Base-by-base conservation (phyloP, 2,797 vertebrate genomes). In the Botia kubotai region DNA sequence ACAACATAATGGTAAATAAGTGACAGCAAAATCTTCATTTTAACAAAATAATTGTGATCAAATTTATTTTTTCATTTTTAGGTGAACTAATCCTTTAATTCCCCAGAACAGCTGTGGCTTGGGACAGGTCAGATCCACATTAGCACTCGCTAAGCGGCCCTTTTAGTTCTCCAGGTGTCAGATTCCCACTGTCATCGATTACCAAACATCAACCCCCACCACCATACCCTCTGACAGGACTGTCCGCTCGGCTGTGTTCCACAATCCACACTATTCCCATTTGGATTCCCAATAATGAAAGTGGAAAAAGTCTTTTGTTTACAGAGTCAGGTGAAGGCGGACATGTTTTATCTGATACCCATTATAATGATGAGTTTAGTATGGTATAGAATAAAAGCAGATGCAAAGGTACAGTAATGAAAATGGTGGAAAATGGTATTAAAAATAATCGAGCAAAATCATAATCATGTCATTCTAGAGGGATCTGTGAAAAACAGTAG, bases 231-330 rank as follows among this genome's bases (percentile, higher is more conserved):
- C 72, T 77, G 75, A 26, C 39, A 60, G 82, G 85, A 85, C 84
- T 33, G 33, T 33, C 23, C 33, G 33, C 33, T 33, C 3, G 33
- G 33, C 33, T 72, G 48, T 77, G 39, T 10, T 10, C 70, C 55
- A 0, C 77, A 86, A 88, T 88, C 86, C 89, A 85, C 77, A 89
- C 85, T 92, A 91, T 89, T 91, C 88, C 90, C 85, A 89, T 88
- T 84, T 67, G 33, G 78, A 29, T 83, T 77, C 75, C 76, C 66
- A 17, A 77, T 63, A 58, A 43, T 75, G 23, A 82, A 78, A 73
- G 66, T 75, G 19, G 68, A 50, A 70, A 77, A 74, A 81, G 50
- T 39, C 55, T 23, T 53, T 81, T 36, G 62, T 66, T 71, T 71
- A 16, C 48, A 81, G 10, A 48, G 71, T 12, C 72, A 57, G 75